Conservation (phyloP, 2,113 vertebrate genomes). For the Holacanthus passer region DNA sequence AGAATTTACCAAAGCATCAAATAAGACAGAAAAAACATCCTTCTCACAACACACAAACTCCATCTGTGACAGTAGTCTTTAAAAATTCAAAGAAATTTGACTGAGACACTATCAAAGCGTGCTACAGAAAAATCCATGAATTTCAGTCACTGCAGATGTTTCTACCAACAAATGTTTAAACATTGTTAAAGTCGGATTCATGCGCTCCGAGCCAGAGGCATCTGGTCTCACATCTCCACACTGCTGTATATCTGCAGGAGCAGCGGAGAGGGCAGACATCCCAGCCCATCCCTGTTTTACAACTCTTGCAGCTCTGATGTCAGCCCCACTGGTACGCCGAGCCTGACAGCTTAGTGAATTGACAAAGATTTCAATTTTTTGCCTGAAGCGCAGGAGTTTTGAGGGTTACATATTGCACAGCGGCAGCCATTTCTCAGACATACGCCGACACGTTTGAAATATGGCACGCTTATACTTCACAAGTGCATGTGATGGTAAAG, state of each 20-base stretch:
- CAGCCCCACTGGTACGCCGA: slow-evolving; percentile 25
- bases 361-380: slow-evolving; percentile 56
- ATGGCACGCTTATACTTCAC: slow-evolving; percentile 29
- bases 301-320: slow-evolving; percentile 31
- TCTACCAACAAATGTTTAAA: slow-evolving; percentile 31
- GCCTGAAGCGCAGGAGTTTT: slow-evolving; percentile 55
- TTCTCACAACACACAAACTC: slow-evolving; percentile 8
- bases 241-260: slow-evolving; percentile 29
- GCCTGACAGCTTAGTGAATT: slow-evolving; percentile 50
- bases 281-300: slow-evolving; percentile 25
- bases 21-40: neutral
- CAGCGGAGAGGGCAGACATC: slow-evolving; percentile 36
- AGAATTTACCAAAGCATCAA: slow-evolving; percentile 27
- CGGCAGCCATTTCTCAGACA: slow-evolving; percentile 55
- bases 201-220: slow-evolving; percentile 3
- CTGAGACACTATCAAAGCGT: neutral
- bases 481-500: slow-evolving; percentile 33
- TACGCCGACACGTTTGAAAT: slow-evolving; percentile 55
- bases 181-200: neutral
- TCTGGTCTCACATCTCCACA: slow-evolving; percentile 3
- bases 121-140: neutral
- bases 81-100: slow-evolving; percentile 39
- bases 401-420: slow-evolving; percentile 57
- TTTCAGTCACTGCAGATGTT: slow-evolving; percentile 36
- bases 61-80: slow-evolving; percentile 16